Conservation (phyloP, 2,888 invertebrate species). For the Graphium colonna region DNA sequence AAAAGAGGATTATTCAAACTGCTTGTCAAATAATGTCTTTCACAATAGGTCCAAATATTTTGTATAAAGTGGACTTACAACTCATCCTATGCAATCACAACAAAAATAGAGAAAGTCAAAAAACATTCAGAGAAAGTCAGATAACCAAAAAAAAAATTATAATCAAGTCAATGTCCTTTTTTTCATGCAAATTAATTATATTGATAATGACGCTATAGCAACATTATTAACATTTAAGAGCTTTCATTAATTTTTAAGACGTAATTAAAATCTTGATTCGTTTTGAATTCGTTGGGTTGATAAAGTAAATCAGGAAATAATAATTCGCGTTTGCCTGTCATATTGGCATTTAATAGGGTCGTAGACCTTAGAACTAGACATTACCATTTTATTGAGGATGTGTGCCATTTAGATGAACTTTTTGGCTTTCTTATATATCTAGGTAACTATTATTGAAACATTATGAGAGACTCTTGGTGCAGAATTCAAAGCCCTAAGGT, state of each 20-base stretch:
- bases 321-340: constrained; percentile 1
- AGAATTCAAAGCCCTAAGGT: not conserved
- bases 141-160: not conserved
- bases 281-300: constrained; percentile 7
- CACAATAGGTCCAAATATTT: too few relatives aligned
- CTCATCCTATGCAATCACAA: not conserved
- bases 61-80: too few relatives aligned
- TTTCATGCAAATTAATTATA: not conserved
- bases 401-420: not conserved
- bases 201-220: not conserved
- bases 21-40: too few relatives aligned
- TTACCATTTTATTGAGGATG: constrained; percentile 13
- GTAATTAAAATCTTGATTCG: constrained; percentile 12
- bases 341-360: constrained; percentile 11
- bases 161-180: not conserved
- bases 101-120: not conserved
- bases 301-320: not conserved
- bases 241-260: constrained; percentile 5
- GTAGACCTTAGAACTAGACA: constrained; percentile 6
- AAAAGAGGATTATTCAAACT: too few relatives aligned
- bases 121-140: not conserved
- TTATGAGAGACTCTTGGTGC: not conserved
- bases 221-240: constrained; percentile 4
- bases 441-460: too few relatives aligned
- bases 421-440: not conserved